Conservation (phyloP, 2,888 invertebrate species). For the Osedax fenrisi region DNA sequence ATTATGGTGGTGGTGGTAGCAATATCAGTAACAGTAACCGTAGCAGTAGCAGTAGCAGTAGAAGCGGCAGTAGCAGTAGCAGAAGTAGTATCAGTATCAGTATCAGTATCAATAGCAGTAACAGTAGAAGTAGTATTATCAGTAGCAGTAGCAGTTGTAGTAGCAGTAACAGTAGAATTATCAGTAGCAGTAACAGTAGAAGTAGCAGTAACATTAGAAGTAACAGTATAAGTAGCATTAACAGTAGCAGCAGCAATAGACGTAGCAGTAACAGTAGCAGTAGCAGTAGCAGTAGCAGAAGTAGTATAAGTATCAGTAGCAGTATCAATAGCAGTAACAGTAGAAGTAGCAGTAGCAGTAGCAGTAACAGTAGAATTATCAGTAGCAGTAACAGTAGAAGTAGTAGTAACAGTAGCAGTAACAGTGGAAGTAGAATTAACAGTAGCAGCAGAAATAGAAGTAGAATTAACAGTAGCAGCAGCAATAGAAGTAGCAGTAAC, state of each 20-base stretch:
- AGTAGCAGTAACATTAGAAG: slow-evolving; percentile 12
- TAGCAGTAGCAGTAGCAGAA: slow-evolving; percentile 4
- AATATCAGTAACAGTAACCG: too few relatives aligned
- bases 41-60: too few relatives aligned
- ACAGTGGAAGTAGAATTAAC: background rate
- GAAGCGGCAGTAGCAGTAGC: background rate
- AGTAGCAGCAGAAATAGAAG: background rate
- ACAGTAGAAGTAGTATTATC: slow-evolving; percentile 20
- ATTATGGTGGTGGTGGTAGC: too few relatives aligned
- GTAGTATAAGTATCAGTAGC: too few relatives aligned
- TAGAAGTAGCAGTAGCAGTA: background rate
- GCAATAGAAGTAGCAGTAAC: too few relatives aligned
- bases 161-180: too few relatives aligned
- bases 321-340: background rate
- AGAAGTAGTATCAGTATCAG: background rate
- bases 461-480: too few relatives aligned
- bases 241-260: background rate
- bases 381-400: too few relatives aligned
- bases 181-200: slow-evolving; percentile 17
- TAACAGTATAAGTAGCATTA: slow-evolving; percentile 16
- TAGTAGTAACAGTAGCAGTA: background rate
- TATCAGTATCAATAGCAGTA: slow-evolving; percentile 9
- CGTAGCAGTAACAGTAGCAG: background rate
- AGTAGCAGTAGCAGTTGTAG: too few relatives aligned
- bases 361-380: background rate